Evolutionary conservation across 37 sponge, comb jelly and placozoan species (phyloP).

Genomic region (Theonella swinhoei): DNA sequence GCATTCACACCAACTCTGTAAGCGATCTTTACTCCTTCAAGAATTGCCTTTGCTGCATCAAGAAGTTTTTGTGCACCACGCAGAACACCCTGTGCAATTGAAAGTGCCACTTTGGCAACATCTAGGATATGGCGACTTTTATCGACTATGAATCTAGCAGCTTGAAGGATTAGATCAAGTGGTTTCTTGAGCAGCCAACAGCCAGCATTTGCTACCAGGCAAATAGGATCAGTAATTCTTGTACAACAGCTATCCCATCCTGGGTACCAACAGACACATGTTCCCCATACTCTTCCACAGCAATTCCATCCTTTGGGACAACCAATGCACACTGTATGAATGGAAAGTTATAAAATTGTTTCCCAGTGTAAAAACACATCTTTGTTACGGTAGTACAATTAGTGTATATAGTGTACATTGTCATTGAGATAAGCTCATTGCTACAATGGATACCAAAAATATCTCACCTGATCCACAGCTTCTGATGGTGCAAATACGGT

Average conservation of each 20-base stretch:
- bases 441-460: not conserved
- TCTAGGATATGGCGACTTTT: not conserved
- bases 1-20: not conserved
- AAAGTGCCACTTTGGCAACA: not conserved
- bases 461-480: conserved; percentile 1
- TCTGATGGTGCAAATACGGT: not conserved
- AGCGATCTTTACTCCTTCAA: not conserved
- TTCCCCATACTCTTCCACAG: conserved; percentile 28
- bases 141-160: conserved; percentile 2
- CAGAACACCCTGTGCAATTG: not conserved
- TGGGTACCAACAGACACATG: not conserved
- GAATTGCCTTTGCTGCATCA: not conserved
- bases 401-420: too few relatives aligned
- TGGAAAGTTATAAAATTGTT: not conserved
- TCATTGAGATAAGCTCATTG: not conserved
- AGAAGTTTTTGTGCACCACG: not conserved
- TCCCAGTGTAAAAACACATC: not conserved
- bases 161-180: not conserved
- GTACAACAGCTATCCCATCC: conserved; percentile 25
- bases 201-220: conserved; percentile 5
- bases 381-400: too few relatives aligned
- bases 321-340: conserved; percentile 15
- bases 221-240: conserved; percentile 28
- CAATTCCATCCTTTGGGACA: conserved; percentile 14
- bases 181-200: not conserved